phyloP scores from a whole-genome alignment of 1,140 invertebrate genomes.

The Cyphomyrmex costatus region DNA sequence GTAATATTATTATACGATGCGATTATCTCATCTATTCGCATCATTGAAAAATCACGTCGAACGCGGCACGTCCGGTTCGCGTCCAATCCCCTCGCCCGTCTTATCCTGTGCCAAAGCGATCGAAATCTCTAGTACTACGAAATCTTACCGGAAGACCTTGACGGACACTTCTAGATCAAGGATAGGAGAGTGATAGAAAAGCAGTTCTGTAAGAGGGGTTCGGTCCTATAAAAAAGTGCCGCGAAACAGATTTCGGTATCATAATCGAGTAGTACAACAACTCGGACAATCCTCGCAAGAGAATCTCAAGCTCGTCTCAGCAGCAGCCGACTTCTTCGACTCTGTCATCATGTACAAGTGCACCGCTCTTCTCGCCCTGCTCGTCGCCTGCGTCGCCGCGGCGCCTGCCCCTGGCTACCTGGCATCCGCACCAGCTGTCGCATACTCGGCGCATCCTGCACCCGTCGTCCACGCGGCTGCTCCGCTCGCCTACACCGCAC shows the following conservation, averaged over 20 bases:
- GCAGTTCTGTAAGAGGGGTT: constrained; percentile 32
- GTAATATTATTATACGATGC: not conserved
- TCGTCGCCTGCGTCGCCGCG: constrained; percentile 78
- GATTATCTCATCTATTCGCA: not conserved
- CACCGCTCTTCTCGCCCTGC: constrained; percentile 49
- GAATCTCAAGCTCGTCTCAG: not conserved
- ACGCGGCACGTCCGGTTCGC: not conserved
- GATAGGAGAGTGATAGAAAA: not conserved
- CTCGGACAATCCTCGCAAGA: not conserved
- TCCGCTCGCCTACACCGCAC: constrained; percentile 66
- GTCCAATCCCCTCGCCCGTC: not conserved
- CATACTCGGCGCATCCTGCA: constrained; percentile 87
- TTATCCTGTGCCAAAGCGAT: not conserved
- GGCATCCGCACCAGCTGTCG: constrained; percentile 82
- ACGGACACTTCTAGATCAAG: constrained; percentile 27
- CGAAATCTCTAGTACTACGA: constrained; percentile 40
- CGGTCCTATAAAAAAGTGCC: constrained; percentile 60
- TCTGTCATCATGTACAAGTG: constrained; percentile 50
- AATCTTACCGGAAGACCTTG: constrained; percentile 66
- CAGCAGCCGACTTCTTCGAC: not conserved
- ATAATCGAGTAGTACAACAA: constrained; percentile 43
- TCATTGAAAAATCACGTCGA: not conserved
- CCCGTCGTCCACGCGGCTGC: constrained; percentile 52
- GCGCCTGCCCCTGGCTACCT: constrained; percentile 76
- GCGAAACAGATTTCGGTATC: not conserved